Percentiles rank a stretch among this genome's conserved stretches.
These are phyloP conservation scores for Agonopterix subpropinquella DNA, from an alignment of 2,888 invertebrate genomes.

Conservation along the genomic window DNA sequence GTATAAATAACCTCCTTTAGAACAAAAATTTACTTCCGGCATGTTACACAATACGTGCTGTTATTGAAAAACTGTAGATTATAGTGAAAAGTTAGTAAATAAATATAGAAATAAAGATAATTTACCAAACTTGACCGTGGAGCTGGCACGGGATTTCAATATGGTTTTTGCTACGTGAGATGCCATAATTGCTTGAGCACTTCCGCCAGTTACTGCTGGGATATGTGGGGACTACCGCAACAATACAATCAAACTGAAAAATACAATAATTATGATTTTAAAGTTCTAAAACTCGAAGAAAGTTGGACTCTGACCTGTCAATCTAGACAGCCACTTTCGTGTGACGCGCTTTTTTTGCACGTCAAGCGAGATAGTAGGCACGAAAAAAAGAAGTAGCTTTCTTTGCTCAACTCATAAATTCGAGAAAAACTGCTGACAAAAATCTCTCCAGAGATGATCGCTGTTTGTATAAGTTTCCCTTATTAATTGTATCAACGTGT, in stretches of 20 bases:
- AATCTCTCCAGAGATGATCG: too few species aligned
- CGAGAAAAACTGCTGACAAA: too few species aligned
- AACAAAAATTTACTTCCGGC: neutral
- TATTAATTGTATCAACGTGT: too few species aligned
- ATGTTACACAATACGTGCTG: too few species aligned
- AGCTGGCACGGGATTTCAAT: slow-evolving; percentile 50
- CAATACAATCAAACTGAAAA: slow-evolving; percentile 21
- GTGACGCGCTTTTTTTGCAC: neutral
- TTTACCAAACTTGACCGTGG: slow-evolving; percentile 63
- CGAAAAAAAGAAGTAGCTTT: too few species aligned
- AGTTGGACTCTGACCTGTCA: slow-evolving; percentile 69
- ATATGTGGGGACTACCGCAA: slow-evolving; percentile 26
- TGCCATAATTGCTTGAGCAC: slow-evolving; percentile 45
- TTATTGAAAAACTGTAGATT: too few species aligned
- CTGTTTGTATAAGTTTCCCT: too few species aligned
- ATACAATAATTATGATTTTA: slow-evolving; percentile 21
- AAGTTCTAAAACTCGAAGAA: slow-evolving; percentile 38
- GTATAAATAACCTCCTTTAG: neutral
- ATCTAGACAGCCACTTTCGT: slow-evolving; percentile 1
- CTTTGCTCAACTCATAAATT: too few species aligned
- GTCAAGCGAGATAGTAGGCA: too few species aligned
- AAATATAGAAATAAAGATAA: slow-evolving; percentile 10
- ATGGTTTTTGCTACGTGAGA: slow-evolving; percentile 64
- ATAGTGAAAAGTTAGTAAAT: neutral
- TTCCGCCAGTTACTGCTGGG: slow-evolving; percentile 20